Conservation (phyloP, 1,140 invertebrate genomes). For the Diabrotica virgifera region DNA sequence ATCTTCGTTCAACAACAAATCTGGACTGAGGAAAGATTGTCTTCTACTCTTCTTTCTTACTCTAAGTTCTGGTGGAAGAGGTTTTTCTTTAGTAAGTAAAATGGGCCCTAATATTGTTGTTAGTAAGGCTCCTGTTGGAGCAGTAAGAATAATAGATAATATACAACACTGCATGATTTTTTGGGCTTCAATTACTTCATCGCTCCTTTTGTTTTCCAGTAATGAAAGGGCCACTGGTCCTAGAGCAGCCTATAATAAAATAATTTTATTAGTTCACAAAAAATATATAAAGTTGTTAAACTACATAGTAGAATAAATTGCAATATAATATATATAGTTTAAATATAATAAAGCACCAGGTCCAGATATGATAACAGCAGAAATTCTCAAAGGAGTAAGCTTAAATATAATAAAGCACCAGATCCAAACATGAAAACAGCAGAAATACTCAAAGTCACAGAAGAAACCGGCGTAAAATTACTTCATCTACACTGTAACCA, state of each 20-base stretch:
- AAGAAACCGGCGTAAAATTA: too few species aligned
- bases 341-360: not conserved
- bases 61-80: slow-evolving; percentile 57
- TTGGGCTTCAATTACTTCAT: slow-evolving; percentile 55
- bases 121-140: slow-evolving; percentile 83
- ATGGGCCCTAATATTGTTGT: slow-evolving; percentile 77
- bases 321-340: not conserved
- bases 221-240: slow-evolving; percentile 74
- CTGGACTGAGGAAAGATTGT: slow-evolving; percentile 2
- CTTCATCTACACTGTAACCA: too few species aligned
- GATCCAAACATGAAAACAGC: too few species aligned
- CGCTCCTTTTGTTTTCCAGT: slow-evolving; percentile 50
- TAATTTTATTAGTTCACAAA: not conserved
- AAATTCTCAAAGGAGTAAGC: too few species aligned
- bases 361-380: too few species aligned
- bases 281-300: not conserved
- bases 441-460: too few species aligned
- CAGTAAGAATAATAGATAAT: slow-evolving; percentile 88
- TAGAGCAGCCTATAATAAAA: slow-evolving; percentile 66
- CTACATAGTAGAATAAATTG: not conserved
- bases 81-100: slow-evolving; percentile 68
- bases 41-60: slow-evolving; percentile 67
- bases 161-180: slow-evolving; percentile 72
- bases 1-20: not conserved
- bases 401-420: too few species aligned